Evolutionary conservation across 2,888 invertebrate genomes (phyloP).

Genomic region (Meteorus cinctellus): DNA sequence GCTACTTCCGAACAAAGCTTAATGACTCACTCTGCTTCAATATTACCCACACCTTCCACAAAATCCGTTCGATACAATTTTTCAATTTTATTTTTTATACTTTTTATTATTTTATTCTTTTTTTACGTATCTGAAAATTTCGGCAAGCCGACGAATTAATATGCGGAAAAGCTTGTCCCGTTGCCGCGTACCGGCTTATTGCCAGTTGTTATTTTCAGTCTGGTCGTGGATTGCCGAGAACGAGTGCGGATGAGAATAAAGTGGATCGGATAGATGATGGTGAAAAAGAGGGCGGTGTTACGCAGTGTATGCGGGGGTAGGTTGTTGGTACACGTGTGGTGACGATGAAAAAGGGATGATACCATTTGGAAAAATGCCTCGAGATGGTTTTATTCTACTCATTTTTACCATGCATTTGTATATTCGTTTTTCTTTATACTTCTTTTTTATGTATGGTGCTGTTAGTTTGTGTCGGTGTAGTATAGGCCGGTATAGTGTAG

Average conservation of each 20-base stretch:
- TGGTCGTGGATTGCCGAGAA: conserved; percentile 53
- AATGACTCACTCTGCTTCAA: conserved; percentile 67
- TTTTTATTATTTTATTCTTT: conserved; percentile 36
- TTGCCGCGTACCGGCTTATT: conserved; percentile 62
- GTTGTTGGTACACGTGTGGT: conserved; percentile 16
- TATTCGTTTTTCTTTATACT: neutral
- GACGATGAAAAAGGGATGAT: conserved; percentile 34
- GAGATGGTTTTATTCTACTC: conserved; percentile 17
- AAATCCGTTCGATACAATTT: conserved; percentile 50
- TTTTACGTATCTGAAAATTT: conserved; percentile 48
- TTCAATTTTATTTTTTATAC: conserved; percentile 32
- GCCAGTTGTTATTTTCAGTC: conserved; percentile 66
- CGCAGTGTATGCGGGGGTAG: neutral
- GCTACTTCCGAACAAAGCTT: conserved; percentile 41
- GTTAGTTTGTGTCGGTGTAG: neutral
- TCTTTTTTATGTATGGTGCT: neutral
- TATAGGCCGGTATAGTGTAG: conserved; percentile 23
- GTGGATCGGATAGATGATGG: conserved; percentile 17
- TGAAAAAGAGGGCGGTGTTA: conserved; percentile 4
- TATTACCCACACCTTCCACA: conserved; percentile 56
- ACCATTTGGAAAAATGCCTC: conserved; percentile 23
- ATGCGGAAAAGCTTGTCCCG: conserved; percentile 66
- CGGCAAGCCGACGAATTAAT: conserved; percentile 60
- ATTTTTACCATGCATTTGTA: neutral
- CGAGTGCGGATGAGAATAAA: conserved; percentile 23